These are phyloP conservation scores for Lytechinus variegatus DNA, from an alignment of 35 echinoderm and acorn worm genomes.

Conservation along the genomic window DNA sequence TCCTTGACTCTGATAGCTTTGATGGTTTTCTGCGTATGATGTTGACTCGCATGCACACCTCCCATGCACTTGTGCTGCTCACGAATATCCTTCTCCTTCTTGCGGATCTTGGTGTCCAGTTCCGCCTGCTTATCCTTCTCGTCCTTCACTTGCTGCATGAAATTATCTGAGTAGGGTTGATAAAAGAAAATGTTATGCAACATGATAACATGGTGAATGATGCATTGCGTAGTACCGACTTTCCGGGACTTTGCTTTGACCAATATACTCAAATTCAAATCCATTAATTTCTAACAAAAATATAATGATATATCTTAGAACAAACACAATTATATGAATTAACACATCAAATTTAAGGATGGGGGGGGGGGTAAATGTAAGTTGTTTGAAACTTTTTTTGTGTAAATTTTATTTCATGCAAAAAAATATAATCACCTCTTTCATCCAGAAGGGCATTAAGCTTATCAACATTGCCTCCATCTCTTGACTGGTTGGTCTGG, in stretches of 20 bases:
- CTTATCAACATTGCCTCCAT: slow-evolving; percentile 89
- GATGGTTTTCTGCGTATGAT: slow-evolving; percentile 90
- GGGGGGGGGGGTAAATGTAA: no score
- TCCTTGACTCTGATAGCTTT: slow-evolving; percentile 82
- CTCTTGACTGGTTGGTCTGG: slow-evolving; percentile 79
- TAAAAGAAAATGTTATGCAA: no score
- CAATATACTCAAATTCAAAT: no score
- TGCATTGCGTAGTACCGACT: no score
- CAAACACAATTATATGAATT: no score
- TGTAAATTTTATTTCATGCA: no score
- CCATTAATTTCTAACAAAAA: no score
- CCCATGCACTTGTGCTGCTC: slow-evolving; percentile 91
- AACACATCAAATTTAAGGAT: no score
- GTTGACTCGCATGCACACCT: slow-evolving; percentile 89
- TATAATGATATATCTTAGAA: no score
- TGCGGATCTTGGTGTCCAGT: slow-evolving; percentile 71
- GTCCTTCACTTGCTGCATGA: slow-evolving; percentile 67
- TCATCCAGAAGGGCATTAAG: slow-evolving; percentile 74
- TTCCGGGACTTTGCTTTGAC: no score
- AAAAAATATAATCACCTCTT: slow-evolving; percentile 69
- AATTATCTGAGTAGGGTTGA: slow-evolving; percentile 60
- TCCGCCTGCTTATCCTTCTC: slow-evolving; percentile 88
- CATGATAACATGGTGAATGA: no score
- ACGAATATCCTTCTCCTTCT: slow-evolving; percentile 78
- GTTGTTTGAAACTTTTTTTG: no score